phyloP scores from a whole-genome alignment of 64 coral and sea anemone species.

The Astreopora myriophthalma region DNA sequence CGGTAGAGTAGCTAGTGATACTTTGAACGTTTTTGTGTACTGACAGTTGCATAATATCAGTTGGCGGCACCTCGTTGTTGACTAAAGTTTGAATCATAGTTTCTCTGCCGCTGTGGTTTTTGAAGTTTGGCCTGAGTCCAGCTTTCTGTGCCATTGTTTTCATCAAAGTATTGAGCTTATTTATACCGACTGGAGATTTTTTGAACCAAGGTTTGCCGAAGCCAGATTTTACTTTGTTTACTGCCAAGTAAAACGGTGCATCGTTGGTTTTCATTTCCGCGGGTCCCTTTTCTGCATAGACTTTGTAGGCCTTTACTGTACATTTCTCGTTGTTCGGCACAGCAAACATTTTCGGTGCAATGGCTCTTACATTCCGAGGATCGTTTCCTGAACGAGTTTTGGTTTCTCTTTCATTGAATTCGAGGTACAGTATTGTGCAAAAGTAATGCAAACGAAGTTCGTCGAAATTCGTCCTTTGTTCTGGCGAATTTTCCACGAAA shows the following conservation, averaged over 20 bases:
- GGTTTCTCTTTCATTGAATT: conserved; percentile 74
- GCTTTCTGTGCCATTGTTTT: conserved; percentile 68
- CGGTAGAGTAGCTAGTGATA: conserved; percentile 69
- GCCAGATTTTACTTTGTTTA: conserved; percentile 62
- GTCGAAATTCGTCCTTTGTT: too few relatives aligned
- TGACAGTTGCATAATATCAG: conserved; percentile 72
- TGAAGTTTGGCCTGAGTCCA: neutral
- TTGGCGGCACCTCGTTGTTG: conserved; percentile 62
- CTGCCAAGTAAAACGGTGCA: conserved; percentile 71
- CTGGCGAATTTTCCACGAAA: too few relatives aligned
- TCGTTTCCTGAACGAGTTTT: conserved; percentile 64
- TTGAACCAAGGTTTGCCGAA: neutral
- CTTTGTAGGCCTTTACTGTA: neutral
- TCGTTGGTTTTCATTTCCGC: conserved; percentile 68
- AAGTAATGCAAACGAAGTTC: too few relatives aligned
- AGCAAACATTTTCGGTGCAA: conserved; percentile 46
- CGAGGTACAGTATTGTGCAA: too few relatives aligned
- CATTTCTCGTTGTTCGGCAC: conserved; percentile 11
- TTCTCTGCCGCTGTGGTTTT: conserved; percentile 79
- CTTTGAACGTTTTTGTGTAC: conserved; percentile 79
- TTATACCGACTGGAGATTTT: conserved; percentile 29
- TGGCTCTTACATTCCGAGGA: conserved; percentile 52
- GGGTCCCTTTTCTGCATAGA: neutral
- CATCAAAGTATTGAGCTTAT: conserved; percentile 65
- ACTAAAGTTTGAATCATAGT: conserved; percentile 69